Evolutionary conservation across 1,140 invertebrate species (phyloP).

Genomic region (Drosophila kanapiae): DNA sequence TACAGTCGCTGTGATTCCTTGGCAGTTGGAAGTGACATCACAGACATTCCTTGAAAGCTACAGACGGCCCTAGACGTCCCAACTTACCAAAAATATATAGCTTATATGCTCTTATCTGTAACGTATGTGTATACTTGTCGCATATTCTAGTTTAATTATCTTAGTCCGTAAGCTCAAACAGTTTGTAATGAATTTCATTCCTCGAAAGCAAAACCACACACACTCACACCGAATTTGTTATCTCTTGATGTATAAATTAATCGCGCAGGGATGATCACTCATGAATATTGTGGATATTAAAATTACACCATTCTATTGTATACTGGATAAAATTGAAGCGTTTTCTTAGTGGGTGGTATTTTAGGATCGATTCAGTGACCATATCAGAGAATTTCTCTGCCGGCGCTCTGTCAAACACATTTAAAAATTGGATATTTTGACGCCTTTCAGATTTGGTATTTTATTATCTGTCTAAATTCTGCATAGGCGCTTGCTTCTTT

Average conservation of each 20-base stretch:
- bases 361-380: too few species aligned
- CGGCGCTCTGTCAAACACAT: too few species aligned
- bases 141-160: slow-evolving; percentile 66
- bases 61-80: slow-evolving; percentile 54
- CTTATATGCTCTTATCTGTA: slow-evolving; percentile 54
- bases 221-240: slow-evolving; percentile 29
- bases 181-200: slow-evolving; percentile 63
- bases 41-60: slow-evolving; percentile 56
- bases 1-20: slow-evolving; percentile 58
- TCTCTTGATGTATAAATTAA: slow-evolving; percentile 70
- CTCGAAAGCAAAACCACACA: slow-evolving; percentile 21
- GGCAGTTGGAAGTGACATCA: slow-evolving; percentile 43
- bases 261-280: slow-evolving; percentile 56
- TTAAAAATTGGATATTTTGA: too few species aligned
- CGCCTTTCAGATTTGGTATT: too few species aligned
- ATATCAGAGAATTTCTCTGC: too few species aligned
- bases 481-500: too few species aligned
- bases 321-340: slow-evolving; percentile 3
- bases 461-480: too few species aligned
- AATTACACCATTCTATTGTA: slow-evolving; percentile 47
- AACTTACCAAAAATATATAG: slow-evolving; percentile 74
- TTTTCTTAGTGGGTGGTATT: background rate
- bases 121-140: slow-evolving; percentile 57
- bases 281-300: slow-evolving; percentile 76
- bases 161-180: slow-evolving; percentile 55